Evolutionary conservation across 2,113 vertebrate species (phyloP), one percentile per base, ranked within the genome.

Genomic region (Galbula dea): DNA sequence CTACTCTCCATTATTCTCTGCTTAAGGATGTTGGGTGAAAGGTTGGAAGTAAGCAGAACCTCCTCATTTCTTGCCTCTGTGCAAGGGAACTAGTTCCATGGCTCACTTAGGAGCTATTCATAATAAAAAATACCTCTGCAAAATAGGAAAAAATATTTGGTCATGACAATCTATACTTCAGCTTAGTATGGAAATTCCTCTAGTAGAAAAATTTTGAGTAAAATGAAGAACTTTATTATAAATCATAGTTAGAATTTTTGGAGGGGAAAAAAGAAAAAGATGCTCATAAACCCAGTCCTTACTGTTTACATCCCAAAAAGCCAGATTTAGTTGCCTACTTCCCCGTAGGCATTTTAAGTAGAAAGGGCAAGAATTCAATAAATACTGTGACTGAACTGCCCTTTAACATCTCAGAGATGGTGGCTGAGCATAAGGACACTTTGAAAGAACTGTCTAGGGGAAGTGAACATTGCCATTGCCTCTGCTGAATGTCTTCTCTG

Each of bases 351-450:
- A 72, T 30, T 62, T 91, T 62, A 74, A 84, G 52, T 39, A 83
- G 55, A 95, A 96, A 93, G 92, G 79, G 83, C 92, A 96, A 88
- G 51, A 73, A 77, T 83, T 94, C 88, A 86, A 89, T 66, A 93
- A 93, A 90, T 43, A 59, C 41, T 71, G 69, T 77, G 90, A 63
- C 83, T 90, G 86, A 96, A 32, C 68, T 90, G 86, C 73, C 86
- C 94, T 94, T 90, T 86, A 84, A 74, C 0, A 0, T 83, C 79
- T 90, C 55, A 15, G 65, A 81, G 86, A 90, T 26, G 61, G 90
- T 55, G 72, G 69, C 76, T 63, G 76, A 93, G 76, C 72, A 90
- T 18, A 93, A 91, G 83, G 39, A 17, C 73, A 52, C 55, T 77
- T 71, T 12, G 72, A 75, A 77, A 86, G 48, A 86, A 37, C 24